Conservation (phyloP, 2,113 vertebrate genomes). For the Anseranas semipalmata region DNA sequence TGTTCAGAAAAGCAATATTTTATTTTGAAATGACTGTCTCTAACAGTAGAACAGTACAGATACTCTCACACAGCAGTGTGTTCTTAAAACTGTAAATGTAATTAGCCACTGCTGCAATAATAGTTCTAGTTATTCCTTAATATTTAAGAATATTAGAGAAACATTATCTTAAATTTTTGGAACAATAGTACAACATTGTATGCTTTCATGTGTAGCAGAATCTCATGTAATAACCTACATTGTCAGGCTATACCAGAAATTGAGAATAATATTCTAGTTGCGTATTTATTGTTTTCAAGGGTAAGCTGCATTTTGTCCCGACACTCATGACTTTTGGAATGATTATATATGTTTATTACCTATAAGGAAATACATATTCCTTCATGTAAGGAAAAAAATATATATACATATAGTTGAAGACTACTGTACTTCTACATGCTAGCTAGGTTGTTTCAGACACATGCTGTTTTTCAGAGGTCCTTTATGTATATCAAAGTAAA, state of each 20-base stretch:
- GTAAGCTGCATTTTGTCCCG: not conserved
- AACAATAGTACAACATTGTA: not conserved
- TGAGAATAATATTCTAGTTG: not conserved
- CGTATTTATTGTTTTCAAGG: not conserved
- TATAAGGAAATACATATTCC: too few species aligned
- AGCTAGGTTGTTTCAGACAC: not conserved
- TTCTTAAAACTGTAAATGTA: not conserved
- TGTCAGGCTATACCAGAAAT: not conserved
- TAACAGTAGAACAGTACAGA: not conserved
- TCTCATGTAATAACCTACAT: not conserved
- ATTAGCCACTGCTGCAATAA: not conserved
- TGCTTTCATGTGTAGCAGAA: not conserved
- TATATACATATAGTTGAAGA: not conserved
- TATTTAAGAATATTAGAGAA: not conserved
- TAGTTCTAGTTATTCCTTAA: not conserved
- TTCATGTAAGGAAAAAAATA: too few species aligned
- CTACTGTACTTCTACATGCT: not conserved
- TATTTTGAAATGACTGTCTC: not conserved
- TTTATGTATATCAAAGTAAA: not conserved
- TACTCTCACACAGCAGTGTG: not conserved
- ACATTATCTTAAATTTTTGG: not conserved
- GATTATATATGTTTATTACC: not conserved
- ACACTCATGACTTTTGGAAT: not conserved
- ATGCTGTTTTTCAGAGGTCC: not conserved
- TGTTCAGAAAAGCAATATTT: not conserved